A percentile compares a stretch with the other conserved stretches of the same genome.
These are phyloP conservation scores for Tipula lateralis DNA, from an alignment of 2,888 invertebrate species.

Conservation along the genomic window DNA sequence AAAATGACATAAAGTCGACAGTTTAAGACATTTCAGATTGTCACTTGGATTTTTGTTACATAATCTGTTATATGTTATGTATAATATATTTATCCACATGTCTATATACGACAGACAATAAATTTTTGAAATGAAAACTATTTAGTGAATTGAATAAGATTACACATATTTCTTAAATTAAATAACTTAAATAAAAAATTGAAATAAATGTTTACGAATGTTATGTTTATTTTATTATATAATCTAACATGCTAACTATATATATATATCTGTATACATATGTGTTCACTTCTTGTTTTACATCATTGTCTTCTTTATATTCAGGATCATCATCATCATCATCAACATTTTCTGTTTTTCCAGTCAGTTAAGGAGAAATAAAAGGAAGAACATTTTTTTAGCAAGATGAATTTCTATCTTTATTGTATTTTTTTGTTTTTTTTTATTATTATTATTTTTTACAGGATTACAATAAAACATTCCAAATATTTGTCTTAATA, in stretches of 20 bases:
- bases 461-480: background rate
- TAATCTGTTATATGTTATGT: background rate
- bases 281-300: background rate
- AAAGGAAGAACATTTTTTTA: background rate
- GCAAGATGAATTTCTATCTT: background rate
- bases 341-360: background rate
- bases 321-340: background rate
- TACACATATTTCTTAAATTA: background rate
- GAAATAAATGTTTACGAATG: background rate
- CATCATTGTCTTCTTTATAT: background rate
- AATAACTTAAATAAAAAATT: background rate
- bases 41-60: background rate
- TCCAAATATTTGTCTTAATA: background rate
- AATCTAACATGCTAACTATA: background rate
- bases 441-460: background rate
- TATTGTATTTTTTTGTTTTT: background rate
- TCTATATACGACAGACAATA: background rate
- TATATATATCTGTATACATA: background rate
- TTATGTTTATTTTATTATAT: background rate
- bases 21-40: background rate
- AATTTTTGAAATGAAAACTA: background rate
- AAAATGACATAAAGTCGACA: background rate
- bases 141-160: background rate
- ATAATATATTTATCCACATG: background rate
- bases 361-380: background rate